A percentile compares a stretch with the other conserved stretches of the same genome.
phyloP scores from a whole-genome alignment of 2,888 invertebrate species.

The Xestia ashworthii region DNA sequence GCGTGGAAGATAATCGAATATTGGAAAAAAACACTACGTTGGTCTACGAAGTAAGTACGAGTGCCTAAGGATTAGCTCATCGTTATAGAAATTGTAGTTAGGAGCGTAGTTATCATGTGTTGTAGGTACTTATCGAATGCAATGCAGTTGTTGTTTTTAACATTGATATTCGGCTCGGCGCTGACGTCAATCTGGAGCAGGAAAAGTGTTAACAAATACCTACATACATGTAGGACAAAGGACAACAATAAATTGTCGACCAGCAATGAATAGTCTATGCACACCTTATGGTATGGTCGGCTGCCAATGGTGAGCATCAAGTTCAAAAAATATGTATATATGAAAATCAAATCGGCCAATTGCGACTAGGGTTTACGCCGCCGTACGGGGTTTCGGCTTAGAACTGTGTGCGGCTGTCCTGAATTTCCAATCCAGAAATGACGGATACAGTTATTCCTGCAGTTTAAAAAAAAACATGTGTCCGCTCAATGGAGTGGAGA shows the following conservation, averaged over 20 bases:
- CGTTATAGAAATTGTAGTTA: neutral
- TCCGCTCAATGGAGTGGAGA: neutral
- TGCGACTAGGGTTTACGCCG: neutral
- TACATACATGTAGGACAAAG: neutral
- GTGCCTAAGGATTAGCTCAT: constrained; percentile 4
- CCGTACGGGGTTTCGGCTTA: neutral
- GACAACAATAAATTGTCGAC: neutral
- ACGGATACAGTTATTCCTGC: neutral
- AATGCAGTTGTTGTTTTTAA: neutral
- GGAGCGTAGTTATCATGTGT: neutral
- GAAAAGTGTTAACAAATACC: neutral
- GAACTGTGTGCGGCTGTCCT: neutral
- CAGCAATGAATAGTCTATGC: neutral
- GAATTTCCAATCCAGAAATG: neutral
- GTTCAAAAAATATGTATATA: neutral
- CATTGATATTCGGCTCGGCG: neutral
- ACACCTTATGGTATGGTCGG: neutral
- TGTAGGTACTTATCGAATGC: neutral
- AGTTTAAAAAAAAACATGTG: neutral
- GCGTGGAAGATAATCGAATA: constrained; percentile 78
- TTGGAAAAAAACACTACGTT: constrained; percentile 67
- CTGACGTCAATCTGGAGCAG: neutral
- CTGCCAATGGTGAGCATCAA: neutral
- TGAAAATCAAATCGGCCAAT: neutral
- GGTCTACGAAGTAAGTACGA: neutral